phyloP scores from a whole-genome alignment of 2,888 invertebrate species.

The Ochropleura leucogaster region DNA sequence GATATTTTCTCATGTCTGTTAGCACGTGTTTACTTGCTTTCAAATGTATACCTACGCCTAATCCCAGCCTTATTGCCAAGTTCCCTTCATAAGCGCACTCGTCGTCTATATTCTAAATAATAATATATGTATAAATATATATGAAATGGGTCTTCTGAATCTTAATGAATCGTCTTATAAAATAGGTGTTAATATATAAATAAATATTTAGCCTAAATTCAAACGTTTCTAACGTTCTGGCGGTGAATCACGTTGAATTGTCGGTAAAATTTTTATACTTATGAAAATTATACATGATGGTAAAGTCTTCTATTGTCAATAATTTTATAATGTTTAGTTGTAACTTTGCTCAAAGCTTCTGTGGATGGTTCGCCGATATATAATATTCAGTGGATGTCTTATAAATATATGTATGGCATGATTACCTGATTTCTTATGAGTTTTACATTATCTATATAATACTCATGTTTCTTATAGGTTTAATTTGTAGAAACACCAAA shows the following conservation, averaged over 20 bases:
- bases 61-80: slow-evolving; percentile 49
- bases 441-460: slow-evolving; percentile 73
- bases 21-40: slow-evolving; percentile 40
- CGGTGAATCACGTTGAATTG: slow-evolving; percentile 74
- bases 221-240: slow-evolving; percentile 76
- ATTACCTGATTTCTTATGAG: slow-evolving; percentile 67
- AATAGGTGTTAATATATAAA: slow-evolving; percentile 76
- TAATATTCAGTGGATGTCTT: slow-evolving; percentile 66
- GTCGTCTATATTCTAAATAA: slow-evolving; percentile 60
- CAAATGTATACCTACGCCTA: slow-evolving; percentile 34
- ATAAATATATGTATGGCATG: slow-evolving; percentile 65
- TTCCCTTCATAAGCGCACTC: slow-evolving; percentile 57
- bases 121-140: slow-evolving; percentile 54
- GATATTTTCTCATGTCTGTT: slow-evolving; percentile 32
- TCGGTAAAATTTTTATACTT: slow-evolving; percentile 84
- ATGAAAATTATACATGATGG: slow-evolving; percentile 75
- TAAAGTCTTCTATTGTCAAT: slow-evolving; percentile 67
- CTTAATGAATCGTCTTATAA: slow-evolving; percentile 71
- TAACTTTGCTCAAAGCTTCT: slow-evolving; percentile 84
- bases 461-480: slow-evolving; percentile 80
- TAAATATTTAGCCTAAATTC: slow-evolving; percentile 81
- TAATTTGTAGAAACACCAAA: slow-evolving; percentile 86
- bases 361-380: slow-evolving; percentile 64
- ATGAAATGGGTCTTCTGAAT: slow-evolving; percentile 72
- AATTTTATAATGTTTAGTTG: slow-evolving; percentile 71